Evolutionary conservation across 2,888 invertebrate genomes (phyloP).

Genomic region (Caenorhabditis auriculariae): DNA sequence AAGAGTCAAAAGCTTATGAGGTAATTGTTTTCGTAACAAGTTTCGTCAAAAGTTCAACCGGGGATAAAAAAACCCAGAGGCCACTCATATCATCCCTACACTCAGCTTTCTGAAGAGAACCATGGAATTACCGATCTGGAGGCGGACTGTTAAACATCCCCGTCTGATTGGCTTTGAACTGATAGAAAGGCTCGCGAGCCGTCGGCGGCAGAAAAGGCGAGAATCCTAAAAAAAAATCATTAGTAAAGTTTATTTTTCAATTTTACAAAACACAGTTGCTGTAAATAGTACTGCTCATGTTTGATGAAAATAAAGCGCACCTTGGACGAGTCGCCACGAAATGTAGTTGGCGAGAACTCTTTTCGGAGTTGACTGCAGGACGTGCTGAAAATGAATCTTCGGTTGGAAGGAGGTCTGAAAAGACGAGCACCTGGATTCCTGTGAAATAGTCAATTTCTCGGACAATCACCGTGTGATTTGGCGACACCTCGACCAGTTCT

Average conservation of each 20-base stretch:
- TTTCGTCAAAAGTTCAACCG: too few species aligned
- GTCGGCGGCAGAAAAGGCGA: conserved; percentile 54
- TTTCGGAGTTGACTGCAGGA: conserved; percentile 48
- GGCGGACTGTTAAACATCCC: conserved; percentile 56
- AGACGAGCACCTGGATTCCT: conserved; percentile 43
- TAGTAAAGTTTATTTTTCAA: background rate
- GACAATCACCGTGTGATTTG: conserved; percentile 55
- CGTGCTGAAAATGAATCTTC: conserved; percentile 35
- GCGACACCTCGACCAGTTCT: conserved; percentile 40
- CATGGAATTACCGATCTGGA: conserved; percentile 34
- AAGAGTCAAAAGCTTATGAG: too few species aligned
- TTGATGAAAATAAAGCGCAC: conserved; percentile 26
- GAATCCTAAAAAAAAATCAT: conserved; percentile 37
- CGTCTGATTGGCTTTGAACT: conserved; percentile 60
- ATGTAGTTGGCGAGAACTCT: conserved; percentile 58
- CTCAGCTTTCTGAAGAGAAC: too few species aligned
- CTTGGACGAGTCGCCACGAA: conserved; percentile 58
- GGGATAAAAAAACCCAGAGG: too few species aligned
- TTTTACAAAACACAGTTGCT: background rate
- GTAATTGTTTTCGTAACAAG: too few species aligned
- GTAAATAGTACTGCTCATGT: conserved; percentile 17
- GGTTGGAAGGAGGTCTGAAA: background rate
- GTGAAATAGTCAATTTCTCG: conserved; percentile 55
- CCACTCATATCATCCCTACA: too few species aligned
- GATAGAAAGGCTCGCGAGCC: conserved; percentile 52